Conservation (phyloP, 2,797 vertebrate species). For the Bradypodion pumilum region DNA sequence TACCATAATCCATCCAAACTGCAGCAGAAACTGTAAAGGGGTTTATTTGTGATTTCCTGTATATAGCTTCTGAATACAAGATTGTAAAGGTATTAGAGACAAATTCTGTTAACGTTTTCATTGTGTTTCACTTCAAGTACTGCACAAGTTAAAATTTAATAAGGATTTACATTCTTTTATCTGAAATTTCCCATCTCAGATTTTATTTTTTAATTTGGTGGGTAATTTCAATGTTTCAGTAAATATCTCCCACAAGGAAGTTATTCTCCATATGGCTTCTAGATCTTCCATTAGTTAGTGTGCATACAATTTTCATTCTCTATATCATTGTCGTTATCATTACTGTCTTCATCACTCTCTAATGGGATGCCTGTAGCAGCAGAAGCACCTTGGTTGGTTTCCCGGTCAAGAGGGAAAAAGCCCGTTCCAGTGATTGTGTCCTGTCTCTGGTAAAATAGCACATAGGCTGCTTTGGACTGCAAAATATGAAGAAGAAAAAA, state of each 20-base stretch:
- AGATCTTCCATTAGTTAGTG: conserved; percentile 87
- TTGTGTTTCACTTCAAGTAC: conserved; percentile 84
- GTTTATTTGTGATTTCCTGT: conserved; percentile 82
- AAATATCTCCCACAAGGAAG: conserved; percentile 73
- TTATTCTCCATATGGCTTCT: conserved; percentile 89
- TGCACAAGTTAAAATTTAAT: conserved; percentile 82
- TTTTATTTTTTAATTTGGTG: conserved; percentile 77
- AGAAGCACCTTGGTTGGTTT: conserved; percentile 83
- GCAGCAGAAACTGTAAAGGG: conserved; percentile 81
- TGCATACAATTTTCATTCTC: conserved; percentile 93
- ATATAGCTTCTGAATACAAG: conserved; percentile 83
- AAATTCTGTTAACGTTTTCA: conserved; percentile 79
- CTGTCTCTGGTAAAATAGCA: conserved; percentile 97
- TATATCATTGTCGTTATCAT: conserved; percentile 87
- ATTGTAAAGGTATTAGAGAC: conserved; percentile 81
- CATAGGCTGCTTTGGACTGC: conserved; percentile 97
- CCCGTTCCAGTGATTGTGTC: conserved; percentile 96
- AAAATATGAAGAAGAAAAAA: conserved; percentile 36
- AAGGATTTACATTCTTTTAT: conserved; percentile 82
- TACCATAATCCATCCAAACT: conserved; percentile 80
- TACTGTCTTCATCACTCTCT: conserved; percentile 91
- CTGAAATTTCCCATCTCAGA: conserved; percentile 81
- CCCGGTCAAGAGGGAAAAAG: conserved; percentile 92
- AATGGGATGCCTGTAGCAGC: conserved; percentile 79
- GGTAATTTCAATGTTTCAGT: conserved; percentile 71